Percentiles rank a stretch among this genome's conserved stretches.
phyloP scores from a whole-genome alignment of 2,113 vertebrate species.

The Mobula birostris region DNA sequence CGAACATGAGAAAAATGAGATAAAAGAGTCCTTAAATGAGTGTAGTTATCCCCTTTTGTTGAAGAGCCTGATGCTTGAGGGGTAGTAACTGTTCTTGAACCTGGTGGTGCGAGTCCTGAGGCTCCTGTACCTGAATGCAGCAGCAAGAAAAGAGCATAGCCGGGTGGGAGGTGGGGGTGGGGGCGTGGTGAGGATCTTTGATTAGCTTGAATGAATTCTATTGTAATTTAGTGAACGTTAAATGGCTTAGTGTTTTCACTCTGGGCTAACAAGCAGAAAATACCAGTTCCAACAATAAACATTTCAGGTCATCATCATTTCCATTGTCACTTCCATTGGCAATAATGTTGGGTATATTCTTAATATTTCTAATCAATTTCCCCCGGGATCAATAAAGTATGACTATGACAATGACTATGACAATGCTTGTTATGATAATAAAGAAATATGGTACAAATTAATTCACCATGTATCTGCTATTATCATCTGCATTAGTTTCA shows the following conservation, averaged over 20 bases:
- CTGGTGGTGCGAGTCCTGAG: no score
- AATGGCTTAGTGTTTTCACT: neutral
- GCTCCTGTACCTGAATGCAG: no score
- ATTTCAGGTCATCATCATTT: neutral
- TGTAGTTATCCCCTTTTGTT: no score
- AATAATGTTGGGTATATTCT: neutral
- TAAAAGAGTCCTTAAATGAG: no score
- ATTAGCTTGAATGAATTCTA: neutral
- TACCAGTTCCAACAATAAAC: neutral
- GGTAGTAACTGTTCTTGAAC: no score
- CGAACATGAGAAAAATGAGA: no score
- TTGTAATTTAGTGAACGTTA: neutral
- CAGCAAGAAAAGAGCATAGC: no score
- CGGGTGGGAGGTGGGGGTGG: no score
- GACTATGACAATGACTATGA: no score
- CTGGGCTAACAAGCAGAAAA: neutral
- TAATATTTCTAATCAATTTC: neutral
- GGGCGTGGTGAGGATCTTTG: no score
- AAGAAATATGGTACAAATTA: neutral
- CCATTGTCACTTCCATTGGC: neutral
- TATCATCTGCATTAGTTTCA: neutral
- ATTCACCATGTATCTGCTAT: constrained; percentile 6
- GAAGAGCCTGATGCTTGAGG: no score
- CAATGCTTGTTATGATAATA: neutral
- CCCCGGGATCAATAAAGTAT: no score